These are phyloP conservation scores for Chironomus riparius DNA, from an alignment of 2,888 invertebrate genomes.

Conservation along the genomic window DNA sequence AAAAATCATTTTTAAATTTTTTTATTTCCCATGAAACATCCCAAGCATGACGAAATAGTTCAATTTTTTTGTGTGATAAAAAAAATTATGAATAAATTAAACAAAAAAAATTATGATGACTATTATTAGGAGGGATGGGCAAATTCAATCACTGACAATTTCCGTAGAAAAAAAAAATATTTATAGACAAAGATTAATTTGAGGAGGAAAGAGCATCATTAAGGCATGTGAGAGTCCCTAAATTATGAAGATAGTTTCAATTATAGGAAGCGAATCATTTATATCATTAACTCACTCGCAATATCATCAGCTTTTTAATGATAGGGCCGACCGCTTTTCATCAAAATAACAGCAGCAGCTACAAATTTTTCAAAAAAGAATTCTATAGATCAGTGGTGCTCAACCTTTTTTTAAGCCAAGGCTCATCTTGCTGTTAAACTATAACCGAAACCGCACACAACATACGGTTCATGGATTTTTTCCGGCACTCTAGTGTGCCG, in stretches of 20 bases:
- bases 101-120: not conserved
- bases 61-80: not conserved
- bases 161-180: not conserved
- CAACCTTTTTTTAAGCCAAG: no score
- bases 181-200: slow-evolving; percentile 15
- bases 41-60: not conserved
- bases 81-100: not conserved
- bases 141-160: not conserved
- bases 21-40: not conserved
- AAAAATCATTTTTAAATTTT: not conserved
- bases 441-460: no score
- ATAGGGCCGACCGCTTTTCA: not conserved
- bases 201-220: slow-evolving; percentile 16
- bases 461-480: no score
- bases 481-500: no score
- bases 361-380: not conserved
- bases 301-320: not conserved
- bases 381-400: no score
- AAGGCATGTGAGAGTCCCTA: not conserved
- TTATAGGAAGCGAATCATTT: slow-evolving; percentile 21
- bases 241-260: not conserved
- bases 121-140: not conserved
- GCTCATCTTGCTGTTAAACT: no score
- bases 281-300: not conserved
- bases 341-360: not conserved